Base-by-base conservation (phyloP, 2,888 invertebrate genomes). In the Drosophila falleni region DNA sequence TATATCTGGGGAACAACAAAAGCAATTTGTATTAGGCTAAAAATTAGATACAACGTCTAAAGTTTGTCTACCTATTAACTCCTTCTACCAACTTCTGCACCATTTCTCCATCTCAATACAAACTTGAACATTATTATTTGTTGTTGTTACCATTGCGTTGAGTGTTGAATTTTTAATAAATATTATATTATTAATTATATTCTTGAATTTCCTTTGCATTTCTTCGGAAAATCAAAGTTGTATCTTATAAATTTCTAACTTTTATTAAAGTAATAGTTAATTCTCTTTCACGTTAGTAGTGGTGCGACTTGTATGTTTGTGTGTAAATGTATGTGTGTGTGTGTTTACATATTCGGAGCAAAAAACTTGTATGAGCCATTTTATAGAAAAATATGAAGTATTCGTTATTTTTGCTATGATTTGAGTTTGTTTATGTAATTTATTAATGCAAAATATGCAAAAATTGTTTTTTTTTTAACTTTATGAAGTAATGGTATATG, bases 221-320 rank as follows among this genome's bases (percentile, higher is more conserved):
- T 54, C 50, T 61, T 41, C 67, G 39, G 71, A 41, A 74, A 72
- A 56, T 67, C 56, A 60, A 33, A 68, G 42, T 66, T 69, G 49
- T 74, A 74, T 69, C 76, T 71, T 82, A 70, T 73, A 53, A 72
- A 67, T 78, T 69, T 78, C 71, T 81, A 81, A 72, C 77, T 81
- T 74, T 83, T 85, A 86, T 85, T 88, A 85, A 85, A 87, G 88
- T 86, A 87, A 85, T 87, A 86, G 79, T 81, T 73, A 62, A 59
- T 75, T 66, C 55, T 56, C 46, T n/a, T 62, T 78, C 65, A 68
- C 56, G 71, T 64, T 63, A 60, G 53, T 75, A 75, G 68, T 84
- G 61, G 66, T 85, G 85, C 71, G 64, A 59, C 13, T 64, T 62
- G 64, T 69, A 49, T 68, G 47, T 73, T 29, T 58, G 44, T 55